Percentiles rank a stretch among this genome's conserved stretches.
phyloP scores from a whole-genome alignment of 1,140 invertebrate species.

The Eumaeus atala region DNA sequence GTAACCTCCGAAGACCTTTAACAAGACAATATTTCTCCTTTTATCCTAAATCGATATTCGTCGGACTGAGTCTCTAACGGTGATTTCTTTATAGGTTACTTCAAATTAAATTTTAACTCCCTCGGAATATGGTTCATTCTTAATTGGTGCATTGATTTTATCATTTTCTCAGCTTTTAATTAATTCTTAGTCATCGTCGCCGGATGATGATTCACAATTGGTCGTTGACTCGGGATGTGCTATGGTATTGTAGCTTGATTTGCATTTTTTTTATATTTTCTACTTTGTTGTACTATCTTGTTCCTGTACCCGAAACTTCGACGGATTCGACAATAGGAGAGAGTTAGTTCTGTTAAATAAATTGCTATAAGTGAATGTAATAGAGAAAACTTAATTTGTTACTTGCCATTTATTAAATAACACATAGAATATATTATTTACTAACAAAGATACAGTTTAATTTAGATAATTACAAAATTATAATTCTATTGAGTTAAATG shows the following conservation, averaged over 20 bases:
- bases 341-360: too few species aligned
- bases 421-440: too few species aligned
- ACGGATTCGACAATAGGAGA: too few species aligned
- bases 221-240: slow-evolving; percentile 31
- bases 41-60: slow-evolving; percentile 53
- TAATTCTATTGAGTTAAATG: too few species aligned
- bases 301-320: too few species aligned
- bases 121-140: slow-evolving; percentile 28
- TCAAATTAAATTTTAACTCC: slow-evolving; percentile 32
- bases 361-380: too few species aligned
- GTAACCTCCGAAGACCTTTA: neutral
- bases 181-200: slow-evolving; percentile 62
- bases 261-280: slow-evolving; percentile 7
- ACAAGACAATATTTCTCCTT: slow-evolving; percentile 11
- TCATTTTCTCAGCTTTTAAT: slow-evolving; percentile 52
- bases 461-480: too few species aligned
- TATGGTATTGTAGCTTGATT: slow-evolving; percentile 20
- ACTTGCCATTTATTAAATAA: too few species aligned
- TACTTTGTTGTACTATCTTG: neutral
- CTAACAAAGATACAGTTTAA: too few species aligned
- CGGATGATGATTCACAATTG: slow-evolving; percentile 51
- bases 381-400: too few species aligned
- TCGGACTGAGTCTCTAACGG: slow-evolving; percentile 41
- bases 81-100: slow-evolving; percentile 23
- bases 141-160: slow-evolving; percentile 34